Evolutionary conservation across 2,797 vertebrate species (phyloP).

Genomic region (Chromis chromis): DNA sequence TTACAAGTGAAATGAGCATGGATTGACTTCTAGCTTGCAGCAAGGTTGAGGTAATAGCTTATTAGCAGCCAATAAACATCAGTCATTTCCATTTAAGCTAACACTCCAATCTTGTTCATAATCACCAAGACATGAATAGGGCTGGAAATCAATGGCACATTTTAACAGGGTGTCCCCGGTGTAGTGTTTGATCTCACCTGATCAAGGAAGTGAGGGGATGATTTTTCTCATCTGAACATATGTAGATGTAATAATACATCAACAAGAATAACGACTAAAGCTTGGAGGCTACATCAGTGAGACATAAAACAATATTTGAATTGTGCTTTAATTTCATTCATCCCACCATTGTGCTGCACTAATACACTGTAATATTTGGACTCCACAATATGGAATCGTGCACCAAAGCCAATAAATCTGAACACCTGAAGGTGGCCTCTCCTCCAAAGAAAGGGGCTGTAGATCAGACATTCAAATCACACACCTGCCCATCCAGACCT

Average conservation of each 20-base stretch:
- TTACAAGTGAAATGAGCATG: conserved; percentile 69
- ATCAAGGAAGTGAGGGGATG: conserved; percentile 44
- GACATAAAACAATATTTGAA: conserved; percentile 12
- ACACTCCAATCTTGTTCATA: conserved; percentile 71
- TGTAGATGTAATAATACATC: conserved; percentile 39
- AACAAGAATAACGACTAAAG: not conserved
- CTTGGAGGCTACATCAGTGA: conserved; percentile 4
- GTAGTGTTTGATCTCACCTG: conserved; percentile 53
- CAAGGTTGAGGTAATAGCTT: conserved; percentile 82
- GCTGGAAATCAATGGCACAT: conserved; percentile 71
- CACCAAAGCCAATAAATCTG: conserved; percentile 4
- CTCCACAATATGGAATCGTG: not conserved
- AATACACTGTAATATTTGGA: conserved; percentile 7
- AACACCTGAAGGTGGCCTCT: conserved; percentile 27
- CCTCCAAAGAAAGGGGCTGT: conserved; percentile 24
- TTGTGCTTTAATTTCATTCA: conserved; percentile 3
- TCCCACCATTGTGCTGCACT: not conserved
- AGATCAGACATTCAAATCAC: conserved; percentile 72
- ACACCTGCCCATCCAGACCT: conserved; percentile 65
- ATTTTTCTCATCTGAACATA: conserved; percentile 28
- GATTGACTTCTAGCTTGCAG: conserved; percentile 75
- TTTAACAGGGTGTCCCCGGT: conserved; percentile 64
- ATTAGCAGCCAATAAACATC: conserved; percentile 82
- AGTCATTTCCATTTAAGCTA: conserved; percentile 81
- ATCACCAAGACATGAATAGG: conserved; percentile 69